Evolutionary conservation across 2,797 vertebrate genomes (phyloP).

Genomic region (Lacerta bilineata): DNA sequence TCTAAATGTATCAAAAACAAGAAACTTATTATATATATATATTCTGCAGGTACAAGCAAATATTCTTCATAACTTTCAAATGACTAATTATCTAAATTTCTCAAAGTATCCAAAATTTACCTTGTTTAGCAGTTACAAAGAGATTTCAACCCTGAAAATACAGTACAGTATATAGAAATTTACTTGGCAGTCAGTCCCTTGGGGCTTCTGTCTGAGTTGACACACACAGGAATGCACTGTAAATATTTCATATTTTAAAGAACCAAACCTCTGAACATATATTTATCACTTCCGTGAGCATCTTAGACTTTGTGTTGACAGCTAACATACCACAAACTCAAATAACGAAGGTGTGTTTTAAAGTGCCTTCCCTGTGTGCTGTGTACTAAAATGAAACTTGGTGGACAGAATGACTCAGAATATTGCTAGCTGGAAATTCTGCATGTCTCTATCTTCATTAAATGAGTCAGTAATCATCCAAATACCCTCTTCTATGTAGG

Average conservation of each 20-base stretch:
- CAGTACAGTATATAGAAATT: neutral
- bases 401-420: neutral
- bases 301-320: neutral
- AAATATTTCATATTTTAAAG: no score
- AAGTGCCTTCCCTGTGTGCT: neutral
- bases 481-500: neutral
- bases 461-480: neutral
- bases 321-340: neutral
- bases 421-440: conserved; percentile 2
- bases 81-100: neutral
- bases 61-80: neutral
- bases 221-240: no score
- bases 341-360: neutral
- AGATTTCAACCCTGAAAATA: neutral
- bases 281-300: neutral
- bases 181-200: no score
- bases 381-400: neutral
- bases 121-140: neutral
- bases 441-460: neutral
- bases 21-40: neutral
- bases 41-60: neutral
- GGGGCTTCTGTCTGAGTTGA: no score
- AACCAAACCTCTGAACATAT: neutral
- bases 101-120: neutral
- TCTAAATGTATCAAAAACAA: neutral